Conservation (phyloP, 1,140 invertebrate genomes). For the Cotesia typhae region DNA sequence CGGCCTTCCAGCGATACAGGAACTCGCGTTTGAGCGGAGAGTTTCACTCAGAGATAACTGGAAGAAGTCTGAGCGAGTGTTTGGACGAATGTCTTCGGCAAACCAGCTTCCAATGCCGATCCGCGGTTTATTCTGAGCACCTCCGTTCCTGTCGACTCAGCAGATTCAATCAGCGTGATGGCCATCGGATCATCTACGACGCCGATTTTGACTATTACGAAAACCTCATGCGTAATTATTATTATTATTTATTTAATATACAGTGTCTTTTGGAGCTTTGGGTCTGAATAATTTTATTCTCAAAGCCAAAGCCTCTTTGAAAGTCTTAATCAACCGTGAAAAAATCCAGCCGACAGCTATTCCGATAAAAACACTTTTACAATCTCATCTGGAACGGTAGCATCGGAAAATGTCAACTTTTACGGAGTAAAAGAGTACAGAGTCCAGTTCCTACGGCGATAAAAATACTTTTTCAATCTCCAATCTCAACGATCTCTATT, state of each 20-base stretch:
- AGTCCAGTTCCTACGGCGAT: no score
- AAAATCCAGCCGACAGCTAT: no score
- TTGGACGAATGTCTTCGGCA: slow-evolving; percentile 87
- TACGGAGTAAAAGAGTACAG: no score
- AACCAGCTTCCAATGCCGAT: slow-evolving; percentile 87
- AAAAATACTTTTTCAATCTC: no score
- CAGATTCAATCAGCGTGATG: slow-evolving; percentile 85
- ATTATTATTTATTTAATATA: not conserved
- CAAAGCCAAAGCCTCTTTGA: no score
- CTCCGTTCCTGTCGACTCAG: slow-evolving; percentile 84
- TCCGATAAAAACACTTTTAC: no score
- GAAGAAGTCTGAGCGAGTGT: slow-evolving; percentile 85
- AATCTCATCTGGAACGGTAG: no score
- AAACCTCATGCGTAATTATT: slow-evolving; percentile 85
- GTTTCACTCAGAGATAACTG: slow-evolving; percentile 89
- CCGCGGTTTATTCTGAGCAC: slow-evolving; percentile 86
- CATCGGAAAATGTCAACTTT: no score
- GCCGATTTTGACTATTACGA: slow-evolving; percentile 92
- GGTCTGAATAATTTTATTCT: no score
- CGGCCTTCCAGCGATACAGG: slow-evolving; percentile 87
- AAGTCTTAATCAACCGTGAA: no score
- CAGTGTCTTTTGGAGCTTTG: not conserved
- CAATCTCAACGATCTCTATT: no score
- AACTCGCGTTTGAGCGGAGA: slow-evolving; percentile 85
- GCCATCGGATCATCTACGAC: slow-evolving; percentile 88